phyloP scores from a whole-genome alignment of 2,888 invertebrate genomes.

The Lasiommata megera region DNA sequence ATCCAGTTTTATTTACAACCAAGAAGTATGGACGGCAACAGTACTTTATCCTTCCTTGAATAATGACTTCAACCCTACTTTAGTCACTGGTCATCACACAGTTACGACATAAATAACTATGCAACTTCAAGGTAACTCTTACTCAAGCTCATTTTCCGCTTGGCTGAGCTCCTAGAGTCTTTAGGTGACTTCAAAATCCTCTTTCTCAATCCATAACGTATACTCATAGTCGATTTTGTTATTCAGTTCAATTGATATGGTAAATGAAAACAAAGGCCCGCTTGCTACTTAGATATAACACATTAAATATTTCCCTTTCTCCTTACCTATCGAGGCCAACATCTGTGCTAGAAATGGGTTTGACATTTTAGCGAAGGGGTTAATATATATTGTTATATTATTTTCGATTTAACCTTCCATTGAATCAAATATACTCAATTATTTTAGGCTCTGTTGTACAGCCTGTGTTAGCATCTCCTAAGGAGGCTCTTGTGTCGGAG shows the following conservation, averaged over 20 bases:
- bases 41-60: no score
- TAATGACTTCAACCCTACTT: not conserved
- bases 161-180: not conserved
- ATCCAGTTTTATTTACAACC: no score
- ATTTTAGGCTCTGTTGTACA: no score
- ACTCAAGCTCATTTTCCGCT: constrained; percentile 8
- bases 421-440: no score
- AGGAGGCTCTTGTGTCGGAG: no score
- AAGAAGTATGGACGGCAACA: no score
- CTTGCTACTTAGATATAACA: not conserved
- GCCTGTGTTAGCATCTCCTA: no score
- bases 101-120: not conserved
- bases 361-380: constrained; percentile 5
- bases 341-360: constrained; percentile 4
- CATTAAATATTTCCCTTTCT: constrained; percentile 9
- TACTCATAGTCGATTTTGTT: not conserved
- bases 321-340: constrained; percentile 6
- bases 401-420: no score
- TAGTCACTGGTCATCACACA: not conserved
- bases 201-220: not conserved
- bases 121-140: not conserved
- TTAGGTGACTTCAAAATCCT: not conserved
- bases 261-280: not conserved
- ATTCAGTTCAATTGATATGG: not conserved
- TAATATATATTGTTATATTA: not conserved